Conservation (phyloP, 2,113 vertebrate genomes). For the Antechinus stuartii region DNA sequence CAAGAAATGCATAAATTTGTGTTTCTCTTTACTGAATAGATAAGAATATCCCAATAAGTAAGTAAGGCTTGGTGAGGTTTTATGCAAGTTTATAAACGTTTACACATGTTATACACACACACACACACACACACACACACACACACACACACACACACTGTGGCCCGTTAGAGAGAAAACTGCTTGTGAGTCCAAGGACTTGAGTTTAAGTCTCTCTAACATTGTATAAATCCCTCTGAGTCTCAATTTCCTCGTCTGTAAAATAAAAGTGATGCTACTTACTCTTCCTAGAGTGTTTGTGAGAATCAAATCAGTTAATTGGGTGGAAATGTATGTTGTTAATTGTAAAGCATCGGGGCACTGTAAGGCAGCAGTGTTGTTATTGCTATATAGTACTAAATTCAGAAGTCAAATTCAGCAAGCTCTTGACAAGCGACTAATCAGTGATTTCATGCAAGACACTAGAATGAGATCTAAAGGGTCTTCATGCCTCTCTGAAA, state of each 20-base stretch:
- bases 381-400: neutral
- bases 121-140: neutral
- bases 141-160: neutral
- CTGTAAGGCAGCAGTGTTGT: neutral
- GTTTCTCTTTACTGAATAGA: neutral
- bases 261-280: neutral
- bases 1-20: neutral
- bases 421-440: neutral
- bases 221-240: neutral
- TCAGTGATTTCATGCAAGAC: neutral
- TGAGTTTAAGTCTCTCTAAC: conserved; percentile 7
- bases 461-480: neutral
- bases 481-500: neutral
- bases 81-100: neutral
- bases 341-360: neutral
- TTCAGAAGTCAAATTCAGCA: neutral
- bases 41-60: neutral
- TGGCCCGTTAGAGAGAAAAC: neutral
- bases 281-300: neutral
- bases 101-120: too few species aligned
- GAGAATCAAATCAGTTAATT: neutral
- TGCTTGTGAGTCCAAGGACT: neutral
- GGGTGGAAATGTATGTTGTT: neutral
- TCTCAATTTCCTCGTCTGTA: neutral
- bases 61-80: neutral